Base-by-base conservation (phyloP, 2,797 vertebrate species). In the Microhierax caerulescens region DNA sequence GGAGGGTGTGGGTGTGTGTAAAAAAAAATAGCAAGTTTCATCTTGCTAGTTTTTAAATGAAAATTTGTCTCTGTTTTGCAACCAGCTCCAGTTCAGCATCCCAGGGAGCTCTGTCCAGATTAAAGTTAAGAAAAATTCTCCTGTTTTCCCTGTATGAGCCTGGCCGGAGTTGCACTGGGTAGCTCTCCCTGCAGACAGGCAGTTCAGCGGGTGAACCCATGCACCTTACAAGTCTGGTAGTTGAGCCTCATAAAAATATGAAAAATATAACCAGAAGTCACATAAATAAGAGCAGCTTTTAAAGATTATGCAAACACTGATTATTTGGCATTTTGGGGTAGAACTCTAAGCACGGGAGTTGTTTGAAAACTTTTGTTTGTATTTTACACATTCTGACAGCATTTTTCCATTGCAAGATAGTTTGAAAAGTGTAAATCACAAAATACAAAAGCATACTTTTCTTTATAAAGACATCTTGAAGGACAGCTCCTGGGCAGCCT, bases 31-130 rank as follows among this genome's bases (percentile, higher is more conserved):
- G 65, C 28, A 50, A 60, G 39, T 91, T 84, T 74, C 93, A 77
- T 78, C 69, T 75, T 74, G 63, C n/a, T 82, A 84, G 48, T 45
- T 95, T 90, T 88, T 51, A 78, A 79, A 90, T 73, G 43, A 95
- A 94, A 74, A 87, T 82, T 84, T 87, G 9, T 67, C 56, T 88
- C 32, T n/a, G 39, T 70, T 88, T 90, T 94, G 32, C 74, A 92
- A 54, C 36, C 43, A 67, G 17, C 19, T 90, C 51, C 9, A 67
- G 24, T 74, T 16, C 76, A 67, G 74, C 32, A 43, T 95, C 74
- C 64, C 59, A 51, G 67, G n/a, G 28, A 90, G 14, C 30, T 88
- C 61, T 87, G 36, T 60, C 45, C 74, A 82, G 67, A 76, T 81
- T 77, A 88, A 90, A 86, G 34, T 53, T 53, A 65, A 96, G 47